Base-by-base conservation (phyloP, 2,888 invertebrate genomes). In the Caenorhabditis sulstoni region DNA sequence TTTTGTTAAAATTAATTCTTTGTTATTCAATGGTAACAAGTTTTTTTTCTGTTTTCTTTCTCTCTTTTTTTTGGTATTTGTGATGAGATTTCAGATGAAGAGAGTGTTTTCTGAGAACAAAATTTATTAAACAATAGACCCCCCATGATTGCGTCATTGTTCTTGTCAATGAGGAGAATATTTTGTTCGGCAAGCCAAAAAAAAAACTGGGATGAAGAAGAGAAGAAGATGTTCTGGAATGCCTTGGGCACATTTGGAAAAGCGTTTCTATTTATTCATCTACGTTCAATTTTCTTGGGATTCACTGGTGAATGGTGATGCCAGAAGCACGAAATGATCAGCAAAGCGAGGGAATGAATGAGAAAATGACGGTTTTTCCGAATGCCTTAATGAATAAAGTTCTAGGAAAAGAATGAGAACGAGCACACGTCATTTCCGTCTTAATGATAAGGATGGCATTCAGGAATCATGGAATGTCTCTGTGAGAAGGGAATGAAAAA, bases 221-320 rank as follows among this genome's bases (percentile, higher is more conserved):
- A 45, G 50, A 49, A 22, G 49, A 39, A 52, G 50, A 62, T 39
- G 62, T 50, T 50, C 4, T 18, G 29, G 35, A 53, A 65, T 65
- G 65, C 20, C 44, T 47, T 35, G 20, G 52, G 23, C 22, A 12
- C 49, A 16, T 50, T 50, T 22, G 12, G 3, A 11, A 9, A 11
- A 4, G 29, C 22, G 20, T 22, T 52, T 52, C 23, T 52, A 52
- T 52, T 66, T 47, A 67, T 67, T 47, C 44, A 65, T 55, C 20
- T 22, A 7, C 22, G 35, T 23, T 41, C 41, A 41, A 41, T 41
- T 41, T 41, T 41, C 12, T 39, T 49, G 39, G 14, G n/a, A n/a
- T n/a, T 20, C 14, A 11, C 22, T 55, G 65, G 65, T 55, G 65
- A 55, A 52, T 64, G 41, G 9, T 41, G 52, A 52, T 64, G 52